These are phyloP conservation scores for Toxotes chatareus DNA, from an alignment of 2,113 vertebrate species.

Conservation along the genomic window DNA sequence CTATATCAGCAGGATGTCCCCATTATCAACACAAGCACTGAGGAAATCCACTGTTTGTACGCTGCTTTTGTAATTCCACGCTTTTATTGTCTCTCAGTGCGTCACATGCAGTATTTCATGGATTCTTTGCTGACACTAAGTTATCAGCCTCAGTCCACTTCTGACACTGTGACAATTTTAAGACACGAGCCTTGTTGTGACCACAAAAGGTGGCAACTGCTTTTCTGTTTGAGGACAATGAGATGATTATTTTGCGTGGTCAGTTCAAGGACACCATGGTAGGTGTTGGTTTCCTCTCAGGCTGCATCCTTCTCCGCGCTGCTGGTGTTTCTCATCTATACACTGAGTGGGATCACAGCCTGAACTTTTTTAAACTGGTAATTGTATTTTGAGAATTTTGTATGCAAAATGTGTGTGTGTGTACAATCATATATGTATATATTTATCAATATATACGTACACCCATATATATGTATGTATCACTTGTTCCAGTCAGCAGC, in stretches of 20 bases:
- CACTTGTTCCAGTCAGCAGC: too few species aligned
- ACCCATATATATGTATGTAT: too few species aligned
- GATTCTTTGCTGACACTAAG: conserved; percentile 49
- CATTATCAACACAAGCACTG: conserved; percentile 72
- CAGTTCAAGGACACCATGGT: conserved; percentile 53
- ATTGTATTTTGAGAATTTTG: neutral
- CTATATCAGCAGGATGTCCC: conserved; percentile 82
- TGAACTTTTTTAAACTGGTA: neutral
- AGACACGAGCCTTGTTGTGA: conserved; percentile 19
- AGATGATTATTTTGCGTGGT: conserved; percentile 49
- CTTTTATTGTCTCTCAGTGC: conserved; percentile 77
- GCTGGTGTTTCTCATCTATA: neutral
- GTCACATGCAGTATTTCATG: conserved; percentile 69
- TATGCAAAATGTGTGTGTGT: too few species aligned
- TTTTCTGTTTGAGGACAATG: conserved; percentile 64
- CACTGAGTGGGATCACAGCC: neutral
- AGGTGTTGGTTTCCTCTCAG: conserved; percentile 46
- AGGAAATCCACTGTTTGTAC: conserved; percentile 79
- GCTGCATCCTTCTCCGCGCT: conserved; percentile 24
- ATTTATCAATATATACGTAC: too few species aligned
- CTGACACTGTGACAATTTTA: conserved; percentile 46
- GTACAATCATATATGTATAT: too few species aligned
- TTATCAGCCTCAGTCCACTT: conserved; percentile 44
- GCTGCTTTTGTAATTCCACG: conserved; percentile 47
- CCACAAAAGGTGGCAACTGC: conserved; percentile 26